phyloP scores from a whole-genome alignment of 2,113 vertebrate species.

The Thamnaconus septentrionalis region DNA sequence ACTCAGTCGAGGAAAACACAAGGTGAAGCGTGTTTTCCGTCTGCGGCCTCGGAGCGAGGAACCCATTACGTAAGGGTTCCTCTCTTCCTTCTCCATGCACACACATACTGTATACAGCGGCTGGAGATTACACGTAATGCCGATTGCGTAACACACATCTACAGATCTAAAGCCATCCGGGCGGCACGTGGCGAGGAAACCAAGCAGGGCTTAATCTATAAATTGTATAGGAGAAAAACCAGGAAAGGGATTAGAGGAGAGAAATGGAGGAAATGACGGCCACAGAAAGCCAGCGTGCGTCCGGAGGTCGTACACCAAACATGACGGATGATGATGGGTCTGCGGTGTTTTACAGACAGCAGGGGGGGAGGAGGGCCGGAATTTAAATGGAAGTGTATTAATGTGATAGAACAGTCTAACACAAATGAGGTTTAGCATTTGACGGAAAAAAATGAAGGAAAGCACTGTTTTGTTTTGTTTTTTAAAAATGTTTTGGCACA shows the following conservation, averaged over 20 bases:
- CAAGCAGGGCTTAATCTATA: constrained; percentile 1
- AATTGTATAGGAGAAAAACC: not conserved
- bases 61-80: not conserved
- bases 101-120: constrained; percentile 13
- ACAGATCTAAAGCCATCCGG: constrained; percentile 28
- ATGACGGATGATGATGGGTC: not conserved
- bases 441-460: no score
- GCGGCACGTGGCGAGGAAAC: constrained; percentile 5
- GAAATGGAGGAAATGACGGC: constrained; percentile 4
- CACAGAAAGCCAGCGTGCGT: not conserved
- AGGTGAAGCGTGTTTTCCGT: no score
- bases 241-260: constrained; percentile 25
- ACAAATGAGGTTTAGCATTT: no score
- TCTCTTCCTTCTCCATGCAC: not conserved
- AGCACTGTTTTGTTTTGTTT: no score
- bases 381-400: not conserved
- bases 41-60: not conserved
- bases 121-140: constrained; percentile 54
- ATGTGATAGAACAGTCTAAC: not conserved
- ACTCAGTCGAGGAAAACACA: no score
- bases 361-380: not conserved
- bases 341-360: constrained; percentile 2
- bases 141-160: constrained; percentile 53
- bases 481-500: no score
- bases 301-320: constrained; percentile 7